Percentiles rank a stretch among this genome's conserved stretches.
Conservation (phyloP, 2,113 vertebrate genomes). For the Dermatemys mawii region DNA sequence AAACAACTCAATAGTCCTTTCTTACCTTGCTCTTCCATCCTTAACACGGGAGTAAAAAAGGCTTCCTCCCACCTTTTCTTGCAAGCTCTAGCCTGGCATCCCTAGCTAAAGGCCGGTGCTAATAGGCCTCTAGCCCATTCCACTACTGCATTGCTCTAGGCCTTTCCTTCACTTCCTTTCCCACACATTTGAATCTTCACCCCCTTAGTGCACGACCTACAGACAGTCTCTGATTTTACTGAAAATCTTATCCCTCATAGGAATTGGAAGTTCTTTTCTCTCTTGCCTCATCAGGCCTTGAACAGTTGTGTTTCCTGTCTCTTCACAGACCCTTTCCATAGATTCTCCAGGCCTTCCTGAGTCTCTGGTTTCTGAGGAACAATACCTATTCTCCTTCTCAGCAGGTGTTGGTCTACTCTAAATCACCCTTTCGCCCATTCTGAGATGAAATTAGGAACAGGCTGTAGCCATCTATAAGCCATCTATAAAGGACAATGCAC, state of each 20-base stretch:
- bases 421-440: not conserved
- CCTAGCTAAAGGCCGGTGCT: not conserved
- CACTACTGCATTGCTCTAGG: not conserved
- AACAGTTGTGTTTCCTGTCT: not conserved
- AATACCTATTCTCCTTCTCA: not conserved
- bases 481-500: not conserved
- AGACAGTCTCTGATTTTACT: not conserved
- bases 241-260: not conserved
- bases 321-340: not conserved
- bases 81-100: not conserved
- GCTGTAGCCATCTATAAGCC: not conserved
- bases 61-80: not conserved
- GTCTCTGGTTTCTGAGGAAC: not conserved
- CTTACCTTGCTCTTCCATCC: not conserved
- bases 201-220: not conserved
- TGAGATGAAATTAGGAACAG: constrained; percentile 1
- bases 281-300: not conserved
- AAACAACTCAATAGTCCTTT: not conserved
- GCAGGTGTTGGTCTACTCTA: not conserved
- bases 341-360: not conserved
- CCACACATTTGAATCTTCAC: not conserved
- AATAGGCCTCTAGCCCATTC: not conserved
- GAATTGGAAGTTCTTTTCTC: not conserved
- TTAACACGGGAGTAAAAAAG: not conserved
- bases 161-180: not conserved